Base-by-base conservation (phyloP, 2,797 vertebrate genomes). In the Molossus molossus region DNA sequence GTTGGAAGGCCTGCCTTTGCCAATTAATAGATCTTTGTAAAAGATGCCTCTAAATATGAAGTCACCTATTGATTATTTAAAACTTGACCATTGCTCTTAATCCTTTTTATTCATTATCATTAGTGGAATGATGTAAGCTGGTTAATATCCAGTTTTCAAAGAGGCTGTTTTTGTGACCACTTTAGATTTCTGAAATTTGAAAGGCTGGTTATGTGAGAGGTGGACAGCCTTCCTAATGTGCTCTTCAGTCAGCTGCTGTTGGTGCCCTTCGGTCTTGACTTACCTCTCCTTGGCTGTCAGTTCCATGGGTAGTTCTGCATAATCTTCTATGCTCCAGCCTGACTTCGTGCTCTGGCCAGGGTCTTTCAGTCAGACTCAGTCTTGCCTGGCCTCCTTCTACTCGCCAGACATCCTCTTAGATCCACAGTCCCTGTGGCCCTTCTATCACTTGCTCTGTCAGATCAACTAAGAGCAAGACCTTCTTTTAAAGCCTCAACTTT, bases 11-110 rank as follows among this genome's bases (percentile, higher is more conserved):
- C 29, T 92, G 14, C 4, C 11, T 89, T 40, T 9, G 14, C 15
- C 18, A 80, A 12, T 94, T 50, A 95, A 75, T 94, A 88, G 57
- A n/a, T 93, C 50, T 73, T 25, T 91, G 48, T 29, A 89, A 15
- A 92, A 82, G 53, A 67, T 20, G 13, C 6, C 40, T 94, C n/a
- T 90, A 76, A 60, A 87, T 87, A 87, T 84, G 62, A 94, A 67
- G 58, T 67, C n/a, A 72, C 23, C 48, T 96, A 86, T 85, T 94
- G 55, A 93, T 96, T 50, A 29, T 77, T 95, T 80, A 89, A 94
- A 94, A 81, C 13, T 11, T 1, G 70, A 33, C 15, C 57, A 3
- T 80, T 82, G 17, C 17, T 80, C 50, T 57, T 88, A 48, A 94
- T 81, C 2, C 13, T 89, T 95, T 85, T 77, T 76, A 73, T 48